These are phyloP conservation scores for Holotrichia oblita DNA, from an alignment of 1,140 invertebrate genomes.

Conservation along the genomic window DNA sequence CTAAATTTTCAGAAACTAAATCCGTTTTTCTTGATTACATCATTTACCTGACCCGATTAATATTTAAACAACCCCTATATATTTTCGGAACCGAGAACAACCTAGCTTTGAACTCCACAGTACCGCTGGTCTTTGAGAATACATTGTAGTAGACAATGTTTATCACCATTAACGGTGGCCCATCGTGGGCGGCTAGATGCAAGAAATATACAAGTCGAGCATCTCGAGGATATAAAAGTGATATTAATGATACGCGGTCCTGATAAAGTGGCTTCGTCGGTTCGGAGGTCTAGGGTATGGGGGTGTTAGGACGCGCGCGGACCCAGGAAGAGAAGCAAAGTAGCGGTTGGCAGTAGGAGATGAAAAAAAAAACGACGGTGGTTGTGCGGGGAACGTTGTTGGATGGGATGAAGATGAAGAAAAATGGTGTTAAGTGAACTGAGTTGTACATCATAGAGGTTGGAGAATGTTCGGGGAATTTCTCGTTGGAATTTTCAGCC, in stretches of 20 bases:
- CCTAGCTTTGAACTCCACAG: background rate
- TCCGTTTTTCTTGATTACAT: background rate
- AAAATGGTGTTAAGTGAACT: constrained; percentile 54
- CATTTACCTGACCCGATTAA: background rate
- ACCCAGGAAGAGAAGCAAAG: background rate
- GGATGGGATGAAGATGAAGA: constrained; percentile 56
- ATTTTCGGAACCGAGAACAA: background rate
- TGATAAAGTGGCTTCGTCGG: constrained; percentile 56
- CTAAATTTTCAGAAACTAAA: no score
- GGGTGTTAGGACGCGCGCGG: background rate
- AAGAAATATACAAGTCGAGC: constrained; percentile 58
- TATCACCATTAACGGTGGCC: constrained; percentile 59
- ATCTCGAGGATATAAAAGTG: constrained; percentile 61
- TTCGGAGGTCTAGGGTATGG: background rate
- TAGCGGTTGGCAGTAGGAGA: background rate
- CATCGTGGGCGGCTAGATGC: constrained; percentile 46
- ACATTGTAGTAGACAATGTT: constrained; percentile 59
- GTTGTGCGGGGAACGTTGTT: background rate
- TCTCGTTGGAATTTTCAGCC: background rate
- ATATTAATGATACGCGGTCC: constrained; percentile 60
- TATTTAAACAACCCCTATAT: constrained; percentile 12
- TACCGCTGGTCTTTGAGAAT: constrained; percentile 31
- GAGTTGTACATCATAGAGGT: constrained; percentile 50
- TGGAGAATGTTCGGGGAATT: constrained; percentile 33
- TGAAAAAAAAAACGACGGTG: background rate